Percentiles rank a stretch among this genome's conserved stretches.
Evolutionary conservation across 2,113 vertebrate species (phyloP).

Genomic region (Aegotheles bennettii): DNA sequence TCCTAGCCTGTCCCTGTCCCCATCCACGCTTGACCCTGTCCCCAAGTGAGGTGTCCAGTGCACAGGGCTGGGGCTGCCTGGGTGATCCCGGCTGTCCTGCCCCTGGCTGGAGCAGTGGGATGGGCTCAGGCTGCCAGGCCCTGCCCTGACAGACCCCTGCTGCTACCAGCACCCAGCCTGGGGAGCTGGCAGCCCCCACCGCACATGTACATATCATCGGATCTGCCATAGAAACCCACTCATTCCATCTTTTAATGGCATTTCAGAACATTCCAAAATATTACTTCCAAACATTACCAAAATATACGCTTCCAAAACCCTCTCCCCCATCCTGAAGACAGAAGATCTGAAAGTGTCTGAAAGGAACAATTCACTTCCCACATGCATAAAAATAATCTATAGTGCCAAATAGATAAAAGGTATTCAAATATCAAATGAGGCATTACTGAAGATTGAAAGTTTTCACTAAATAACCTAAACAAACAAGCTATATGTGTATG

Average conservation of each 20-base stretch:
- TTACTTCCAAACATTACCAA: too few species aligned
- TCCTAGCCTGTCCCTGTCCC: fast-evolving
- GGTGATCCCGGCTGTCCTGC: neutral
- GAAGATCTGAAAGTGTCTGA: neutral
- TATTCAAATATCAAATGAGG: neutral
- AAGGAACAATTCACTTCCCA: neutral
- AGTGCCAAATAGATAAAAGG: neutral
- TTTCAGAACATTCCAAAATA: neutral
- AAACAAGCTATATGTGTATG: neutral
- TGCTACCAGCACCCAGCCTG: fast-evolving
- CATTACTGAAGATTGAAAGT: neutral
- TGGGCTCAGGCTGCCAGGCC: fast-evolving
- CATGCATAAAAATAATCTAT: neutral
- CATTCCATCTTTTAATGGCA: neutral
- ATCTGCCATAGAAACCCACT: neutral
- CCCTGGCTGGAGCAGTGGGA: neutral
- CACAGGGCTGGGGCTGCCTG: fast-evolving
- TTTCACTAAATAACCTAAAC: neutral
- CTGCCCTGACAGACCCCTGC: fast-evolving
- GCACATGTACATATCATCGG: fast-evolving
- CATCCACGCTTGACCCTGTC: fast-evolving
- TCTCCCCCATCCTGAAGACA: neutral
- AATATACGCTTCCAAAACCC: neutral
- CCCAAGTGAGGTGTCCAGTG: fast-evolving
- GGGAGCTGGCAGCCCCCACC: fast-evolving